Evolutionary conservation across 2,113 vertebrate genomes (phyloP).

Genomic region (Rousettus leschenaultii): DNA sequence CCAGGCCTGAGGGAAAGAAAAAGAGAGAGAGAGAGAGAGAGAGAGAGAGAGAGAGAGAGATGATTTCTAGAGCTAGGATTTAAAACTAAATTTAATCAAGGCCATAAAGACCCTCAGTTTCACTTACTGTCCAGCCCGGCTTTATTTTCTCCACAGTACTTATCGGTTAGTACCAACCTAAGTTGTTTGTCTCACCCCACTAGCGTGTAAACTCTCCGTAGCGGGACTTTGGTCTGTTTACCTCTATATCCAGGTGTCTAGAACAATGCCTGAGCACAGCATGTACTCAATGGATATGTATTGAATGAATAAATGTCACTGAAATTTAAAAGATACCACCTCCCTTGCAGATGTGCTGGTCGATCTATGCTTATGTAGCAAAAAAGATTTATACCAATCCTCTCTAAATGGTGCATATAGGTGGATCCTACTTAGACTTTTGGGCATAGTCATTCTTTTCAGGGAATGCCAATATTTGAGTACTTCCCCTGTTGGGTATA

Average conservation of each 20-base stretch:
- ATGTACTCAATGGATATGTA: not conserved
- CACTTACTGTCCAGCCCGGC: too few relatives aligned
- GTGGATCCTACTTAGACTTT: not conserved
- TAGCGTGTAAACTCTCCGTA: not conserved
- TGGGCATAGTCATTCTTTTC: not conserved
- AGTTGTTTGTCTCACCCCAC: not conserved
- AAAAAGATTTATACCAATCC: not conserved
- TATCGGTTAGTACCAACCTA: not conserved
- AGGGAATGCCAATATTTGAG: not conserved
- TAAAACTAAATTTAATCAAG: too few relatives aligned
- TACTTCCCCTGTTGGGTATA: not conserved
- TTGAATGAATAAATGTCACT: not conserved
- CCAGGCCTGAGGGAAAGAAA: too few relatives aligned
- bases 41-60: too few relatives aligned
- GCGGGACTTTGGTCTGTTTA: not conserved
- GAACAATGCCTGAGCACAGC: not conserved
- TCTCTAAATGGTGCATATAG: not conserved
- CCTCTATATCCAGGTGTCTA: not conserved
- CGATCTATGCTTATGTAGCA: not conserved
- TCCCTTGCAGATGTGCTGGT: not conserved
- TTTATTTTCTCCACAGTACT: not conserved
- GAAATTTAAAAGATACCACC: not conserved
- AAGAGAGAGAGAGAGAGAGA: too few relatives aligned
- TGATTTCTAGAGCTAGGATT: too few relatives aligned
- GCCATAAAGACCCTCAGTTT: too few relatives aligned